Base-by-base conservation (phyloP, 2,888 invertebrate genomes). In the Cantharis nigra region DNA sequence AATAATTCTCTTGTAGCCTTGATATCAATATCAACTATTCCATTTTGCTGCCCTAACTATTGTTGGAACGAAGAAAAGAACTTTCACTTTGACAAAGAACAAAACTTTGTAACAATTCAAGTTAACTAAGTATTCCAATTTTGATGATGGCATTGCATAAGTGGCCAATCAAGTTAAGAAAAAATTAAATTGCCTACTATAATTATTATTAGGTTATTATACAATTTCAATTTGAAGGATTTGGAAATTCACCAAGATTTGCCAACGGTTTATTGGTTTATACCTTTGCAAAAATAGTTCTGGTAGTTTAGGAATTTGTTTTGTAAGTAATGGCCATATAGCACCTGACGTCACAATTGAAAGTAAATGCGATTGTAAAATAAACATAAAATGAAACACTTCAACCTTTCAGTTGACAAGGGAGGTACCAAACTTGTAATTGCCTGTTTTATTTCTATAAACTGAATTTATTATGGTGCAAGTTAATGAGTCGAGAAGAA, bases 1-100 rank as follows among this genome's bases (percentile, higher is more conserved):
- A 28, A 70, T 70, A 70, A 33, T 75, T 80, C 79, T 76, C 79
- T 75, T 62, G 23, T 72, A 74, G 69, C 79, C 79, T 79, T 79
- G 79, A 74, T 70, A 71, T 74, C 65, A 67, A 20, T 67, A 67
- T n/a, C 26, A 23, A 67, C 23, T 67, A 20, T 67, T 67, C 65
- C 26, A 67, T 26, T 23, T 67, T 23, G 9, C 65, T 67, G 20
- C 23, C 65, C 20, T 23, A 67, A 67, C 23, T 23, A 67, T 26
- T 18, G 49, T n/a, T 49, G 7, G n/a, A 49, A n/a, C 49, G n/a
- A 49, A 3, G 49, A n/a, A 49, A 49, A 49, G n/a, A n/a, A 49
- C 49, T 49, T 49, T 49, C 49, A 49, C n/a, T 49, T 49, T 49
- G 49, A 49, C 49, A 49, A 49, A 49, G 49, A 49, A 49, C 9